Percentiles rank a stretch among this genome's conserved stretches.
phyloP scores from a whole-genome alignment of 1,140 invertebrate species.

The Melanaphis sacchari region DNA sequence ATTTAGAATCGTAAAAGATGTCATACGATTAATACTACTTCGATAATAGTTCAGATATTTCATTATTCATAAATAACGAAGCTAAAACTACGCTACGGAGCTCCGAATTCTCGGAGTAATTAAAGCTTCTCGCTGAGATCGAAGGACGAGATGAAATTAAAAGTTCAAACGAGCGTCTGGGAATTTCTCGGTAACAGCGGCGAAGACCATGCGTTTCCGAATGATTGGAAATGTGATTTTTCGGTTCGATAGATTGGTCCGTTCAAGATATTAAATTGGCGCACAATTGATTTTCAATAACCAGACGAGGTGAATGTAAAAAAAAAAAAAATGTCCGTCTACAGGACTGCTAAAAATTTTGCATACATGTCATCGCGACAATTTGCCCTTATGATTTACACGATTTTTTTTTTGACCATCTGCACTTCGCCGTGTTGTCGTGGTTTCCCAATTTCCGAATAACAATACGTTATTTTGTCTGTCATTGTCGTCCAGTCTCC shows the following conservation, averaged over 20 bases:
- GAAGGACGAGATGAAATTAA: too few relatives aligned
- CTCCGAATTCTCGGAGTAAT: too few relatives aligned
- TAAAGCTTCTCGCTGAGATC: too few relatives aligned
- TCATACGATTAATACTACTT: not conserved
- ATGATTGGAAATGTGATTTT: not conserved
- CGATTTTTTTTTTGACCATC: not conserved
- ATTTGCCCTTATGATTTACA: slow-evolving; percentile 31
- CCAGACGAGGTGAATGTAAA: not conserved
- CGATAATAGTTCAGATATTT: not conserved
- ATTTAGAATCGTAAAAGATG: not conserved
- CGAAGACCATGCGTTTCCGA: too few relatives aligned
- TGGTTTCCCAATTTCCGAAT: slow-evolving; percentile 3
- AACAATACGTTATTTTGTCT: slow-evolving; percentile 38
- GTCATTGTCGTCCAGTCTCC: slow-evolving; percentile 29
- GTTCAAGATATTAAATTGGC: too few relatives aligned
- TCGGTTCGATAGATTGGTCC: too few relatives aligned
- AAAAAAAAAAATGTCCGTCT: not conserved
- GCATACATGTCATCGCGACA: slow-evolving; percentile 17
- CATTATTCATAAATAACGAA: too few relatives aligned
- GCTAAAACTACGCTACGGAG: too few relatives aligned
- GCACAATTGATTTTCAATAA: too few relatives aligned
- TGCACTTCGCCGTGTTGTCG: not conserved
- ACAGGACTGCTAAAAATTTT: not conserved
- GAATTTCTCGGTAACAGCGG: too few relatives aligned
- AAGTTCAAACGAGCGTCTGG: too few relatives aligned